Evolutionary conservation across 2,113 vertebrate genomes (phyloP), one percentile per base, ranked within the genome.

Genomic region (Festucalex cinctus): DNA sequence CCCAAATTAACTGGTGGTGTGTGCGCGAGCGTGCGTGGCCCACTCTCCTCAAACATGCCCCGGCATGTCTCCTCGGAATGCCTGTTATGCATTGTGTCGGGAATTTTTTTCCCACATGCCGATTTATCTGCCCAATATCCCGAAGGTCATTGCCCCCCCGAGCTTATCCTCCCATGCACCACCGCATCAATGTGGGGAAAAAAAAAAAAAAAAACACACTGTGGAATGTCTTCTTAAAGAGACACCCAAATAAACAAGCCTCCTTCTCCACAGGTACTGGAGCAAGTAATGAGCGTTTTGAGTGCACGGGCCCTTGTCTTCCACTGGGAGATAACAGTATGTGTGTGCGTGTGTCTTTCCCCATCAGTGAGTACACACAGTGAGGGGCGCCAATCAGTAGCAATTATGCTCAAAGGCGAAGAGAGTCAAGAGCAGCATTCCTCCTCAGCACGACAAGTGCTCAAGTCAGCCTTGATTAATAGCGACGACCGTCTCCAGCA

Each of bases 201-300:
- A 44, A 41, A 62, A 26, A 57, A 12, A 19, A 20, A 60, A 57
- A 49, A 79, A 41, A 49, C 74, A 9, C 8, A 49, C 59, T 17
- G 54, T 80, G 86, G 88, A 89, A 88, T 87, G 85, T 84, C 83
- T 87, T 77, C 83, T 87, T 78, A 61, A 82, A 77, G 83, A 85
- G 67, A 73, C 66, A 63, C 67, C 79, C 78, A 80, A 73, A 78
- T 70, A 85, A 86, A 83, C 81, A 86, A 63, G 63, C 58, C 48
- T 24, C 20, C 12, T 64, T 46, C 32, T 81, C 60, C 62, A 4
- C 78, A 88, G 88, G 86, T 86, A 54, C 68, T 37, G 41, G 66
- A 60, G 72, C 60, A 84, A 70, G 86, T 85, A 79, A 87, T 74
- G 70, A 26, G 59, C 69, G 68, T 60, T 19, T 57, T 60, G 54